phyloP scores from a whole-genome alignment of 2,797 vertebrate species.

The Tapera naevia region DNA sequence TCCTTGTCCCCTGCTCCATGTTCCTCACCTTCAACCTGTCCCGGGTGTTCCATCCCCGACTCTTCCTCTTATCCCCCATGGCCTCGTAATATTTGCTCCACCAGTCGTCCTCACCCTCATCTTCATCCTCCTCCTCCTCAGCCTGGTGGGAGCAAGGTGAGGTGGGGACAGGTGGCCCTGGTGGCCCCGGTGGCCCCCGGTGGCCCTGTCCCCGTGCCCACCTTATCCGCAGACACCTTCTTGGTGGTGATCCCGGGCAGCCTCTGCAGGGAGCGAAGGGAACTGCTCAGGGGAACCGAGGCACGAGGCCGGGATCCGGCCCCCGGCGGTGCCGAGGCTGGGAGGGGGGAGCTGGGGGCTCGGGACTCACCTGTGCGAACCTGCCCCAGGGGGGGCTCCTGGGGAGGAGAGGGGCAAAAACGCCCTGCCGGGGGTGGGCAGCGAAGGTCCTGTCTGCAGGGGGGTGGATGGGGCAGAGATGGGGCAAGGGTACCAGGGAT shows the following conservation, averaged over 20 bases:
- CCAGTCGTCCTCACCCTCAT: slow-evolving; percentile 68
- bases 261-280: not conserved
- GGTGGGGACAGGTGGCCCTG: accelerated
- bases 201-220: not conserved
- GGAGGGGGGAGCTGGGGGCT: accelerated
- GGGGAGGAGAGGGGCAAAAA: not conserved
- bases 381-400: not conserved
- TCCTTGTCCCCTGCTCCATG: not conserved
- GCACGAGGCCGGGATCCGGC: accelerated
- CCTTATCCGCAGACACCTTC: not conserved
- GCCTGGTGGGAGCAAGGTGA: not conserved
- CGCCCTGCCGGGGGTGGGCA: not conserved
- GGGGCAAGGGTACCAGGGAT: not conserved
- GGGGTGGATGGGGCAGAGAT: not conserved
- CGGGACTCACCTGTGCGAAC: not conserved
- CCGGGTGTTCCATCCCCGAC: not conserved
- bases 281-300: not conserved
- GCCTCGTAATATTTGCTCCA: slow-evolving; percentile 74
- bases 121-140: not conserved
- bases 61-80: not conserved
- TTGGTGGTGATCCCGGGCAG: not conserved
- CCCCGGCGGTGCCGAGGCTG: accelerated
- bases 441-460: not conserved
- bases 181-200: accelerated
- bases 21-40: slow-evolving; percentile 63